Evolutionary conservation across 2,113 vertebrate species (phyloP).

Genomic region (Vanacampus margaritifer): DNA sequence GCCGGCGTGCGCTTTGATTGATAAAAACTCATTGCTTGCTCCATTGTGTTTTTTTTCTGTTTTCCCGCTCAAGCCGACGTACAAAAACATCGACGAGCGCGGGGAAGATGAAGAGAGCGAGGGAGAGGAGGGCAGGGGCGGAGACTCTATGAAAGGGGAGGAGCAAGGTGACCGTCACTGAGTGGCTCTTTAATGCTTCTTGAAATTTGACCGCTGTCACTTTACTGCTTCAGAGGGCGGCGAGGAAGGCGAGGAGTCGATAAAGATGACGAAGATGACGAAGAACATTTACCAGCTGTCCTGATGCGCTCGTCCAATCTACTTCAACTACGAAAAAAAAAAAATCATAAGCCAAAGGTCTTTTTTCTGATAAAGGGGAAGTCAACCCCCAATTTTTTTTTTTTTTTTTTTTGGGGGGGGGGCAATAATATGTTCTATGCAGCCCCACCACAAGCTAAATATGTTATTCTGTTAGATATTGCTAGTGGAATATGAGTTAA

Average conservation of each 20-base stretch:
- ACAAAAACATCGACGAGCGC: conserved; percentile 48
- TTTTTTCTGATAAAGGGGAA: no score
- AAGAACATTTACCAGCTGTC: conserved; percentile 59
- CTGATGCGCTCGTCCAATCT: conserved; percentile 14
- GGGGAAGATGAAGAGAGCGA: conserved; percentile 35
- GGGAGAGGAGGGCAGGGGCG: conserved; percentile 13
- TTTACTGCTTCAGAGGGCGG: conserved; percentile 16
- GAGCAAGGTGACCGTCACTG: conserved; percentile 16
- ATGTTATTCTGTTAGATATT: no score
- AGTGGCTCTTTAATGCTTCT: background rate
- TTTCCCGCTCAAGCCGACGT: conserved; percentile 9
- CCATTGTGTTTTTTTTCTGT: background rate
- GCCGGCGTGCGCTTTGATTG: no score
- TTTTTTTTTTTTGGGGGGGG: no score
- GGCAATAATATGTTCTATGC: no score
- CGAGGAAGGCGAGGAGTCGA: conserved; percentile 4
- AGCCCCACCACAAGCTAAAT: no score
- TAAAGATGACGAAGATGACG: background rate
- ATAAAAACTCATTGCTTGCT: background rate
- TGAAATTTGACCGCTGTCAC: background rate
- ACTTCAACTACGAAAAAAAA: background rate
- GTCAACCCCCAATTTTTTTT: no score
- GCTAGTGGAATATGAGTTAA: no score
- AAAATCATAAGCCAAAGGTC: no score
- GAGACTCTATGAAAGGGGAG: conserved; percentile 15